Percentiles rank a stretch among this genome's conserved stretches.
phyloP scores from a whole-genome alignment of 2,797 vertebrate species.

The Chaunax sp. region DNA sequence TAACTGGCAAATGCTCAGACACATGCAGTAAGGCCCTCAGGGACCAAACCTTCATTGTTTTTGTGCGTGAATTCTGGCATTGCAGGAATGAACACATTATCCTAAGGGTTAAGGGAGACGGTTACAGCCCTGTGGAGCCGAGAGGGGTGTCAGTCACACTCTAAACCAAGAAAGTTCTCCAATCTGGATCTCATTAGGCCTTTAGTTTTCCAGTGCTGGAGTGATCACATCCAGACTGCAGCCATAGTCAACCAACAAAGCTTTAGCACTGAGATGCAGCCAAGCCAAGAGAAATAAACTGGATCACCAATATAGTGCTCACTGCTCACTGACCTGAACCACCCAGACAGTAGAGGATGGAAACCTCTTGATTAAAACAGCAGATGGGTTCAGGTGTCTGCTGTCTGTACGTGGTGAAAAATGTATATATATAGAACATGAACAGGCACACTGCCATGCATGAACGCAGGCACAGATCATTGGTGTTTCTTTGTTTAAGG shows the following conservation, averaged over 20 bases:
- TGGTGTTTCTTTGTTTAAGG: slow-evolving; percentile 26
- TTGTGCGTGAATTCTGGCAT: slow-evolving; percentile 36
- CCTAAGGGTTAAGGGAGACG: slow-evolving; percentile 40
- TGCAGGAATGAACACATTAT: slow-evolving; percentile 49
- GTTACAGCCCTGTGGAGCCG: slow-evolving; percentile 49
- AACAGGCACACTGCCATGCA: slow-evolving; percentile 2
- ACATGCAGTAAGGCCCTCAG: slow-evolving; percentile 4
- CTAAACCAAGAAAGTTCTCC: slow-evolving; percentile 46
- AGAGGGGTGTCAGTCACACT: slow-evolving; percentile 60
- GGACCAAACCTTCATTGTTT: neutral
- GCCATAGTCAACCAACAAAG: slow-evolving; percentile 60
- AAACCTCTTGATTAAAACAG: slow-evolving; percentile 51
- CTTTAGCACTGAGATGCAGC: slow-evolving; percentile 41
- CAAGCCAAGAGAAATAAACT: slow-evolving; percentile 61
- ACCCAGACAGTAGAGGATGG: slow-evolving; percentile 35
- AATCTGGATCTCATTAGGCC: slow-evolving; percentile 79
- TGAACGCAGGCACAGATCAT: neutral
- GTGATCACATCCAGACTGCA: slow-evolving; percentile 65
- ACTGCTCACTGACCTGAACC: slow-evolving; percentile 57
- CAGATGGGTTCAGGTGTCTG: slow-evolving; percentile 43
- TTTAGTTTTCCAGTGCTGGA: slow-evolving; percentile 56
- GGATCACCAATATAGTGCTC: slow-evolving; percentile 45
- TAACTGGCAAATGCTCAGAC: slow-evolving; percentile 23
- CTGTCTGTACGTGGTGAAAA: slow-evolving; percentile 7
- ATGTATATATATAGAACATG: slow-evolving; percentile 13